Evolutionary conservation across 2,113 vertebrate genomes (phyloP).

Genomic region (Calonectris borealis): DNA sequence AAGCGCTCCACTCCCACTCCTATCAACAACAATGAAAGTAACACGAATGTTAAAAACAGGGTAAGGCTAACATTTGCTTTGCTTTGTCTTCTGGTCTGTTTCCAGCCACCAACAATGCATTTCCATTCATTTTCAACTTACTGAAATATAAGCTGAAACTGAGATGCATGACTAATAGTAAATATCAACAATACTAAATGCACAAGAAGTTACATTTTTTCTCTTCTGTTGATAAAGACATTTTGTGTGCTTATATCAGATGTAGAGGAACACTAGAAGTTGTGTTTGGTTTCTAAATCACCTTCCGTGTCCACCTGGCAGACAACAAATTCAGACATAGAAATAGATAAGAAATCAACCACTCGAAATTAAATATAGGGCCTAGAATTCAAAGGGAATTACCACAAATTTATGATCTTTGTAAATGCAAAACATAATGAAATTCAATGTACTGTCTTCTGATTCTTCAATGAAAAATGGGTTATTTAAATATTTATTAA

Average conservation of each 20-base stretch:
- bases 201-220: not conserved
- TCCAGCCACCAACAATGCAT: not conserved
- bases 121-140: not conserved
- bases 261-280: not conserved
- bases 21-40: not conserved
- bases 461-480: not conserved
- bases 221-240: not conserved
- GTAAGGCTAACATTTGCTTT: not conserved
- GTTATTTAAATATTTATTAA: not conserved
- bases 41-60: not conserved
- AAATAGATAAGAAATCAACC: not conserved
- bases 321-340: not conserved
- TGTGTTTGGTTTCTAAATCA: not conserved
- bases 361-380: not conserved
- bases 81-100: not conserved
- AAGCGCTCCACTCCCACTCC: not conserved
- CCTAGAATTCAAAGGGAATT: not conserved
- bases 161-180: not conserved
- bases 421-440: not conserved
- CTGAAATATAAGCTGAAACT: not conserved
- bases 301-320: not conserved
- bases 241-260: not conserved
- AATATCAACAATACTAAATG: not conserved
- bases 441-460: not conserved
- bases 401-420: not conserved